A percentile compares a stretch with the other conserved stretches of the same genome.
These are phyloP conservation scores for Nasonia giraulti DNA, from an alignment of 1,140 invertebrate species.

Conservation along the genomic window DNA sequence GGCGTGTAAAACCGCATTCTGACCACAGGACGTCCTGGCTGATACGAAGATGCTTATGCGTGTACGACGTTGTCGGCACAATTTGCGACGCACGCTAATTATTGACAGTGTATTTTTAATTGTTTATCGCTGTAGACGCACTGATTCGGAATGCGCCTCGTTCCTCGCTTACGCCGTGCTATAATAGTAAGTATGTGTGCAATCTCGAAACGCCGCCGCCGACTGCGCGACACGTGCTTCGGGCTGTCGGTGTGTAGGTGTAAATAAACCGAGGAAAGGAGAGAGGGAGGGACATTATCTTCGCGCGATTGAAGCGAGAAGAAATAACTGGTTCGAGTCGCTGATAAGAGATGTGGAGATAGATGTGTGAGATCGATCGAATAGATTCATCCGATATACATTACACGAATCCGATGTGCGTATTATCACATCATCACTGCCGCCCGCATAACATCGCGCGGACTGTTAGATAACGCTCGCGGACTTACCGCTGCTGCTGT, in stretches of 20 bases:
- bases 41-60: slow-evolving; percentile 57
- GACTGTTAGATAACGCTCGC: neutral
- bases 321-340: neutral
- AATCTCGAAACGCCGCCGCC: neutral
- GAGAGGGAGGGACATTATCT: too few species aligned
- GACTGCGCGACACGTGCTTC: neutral
- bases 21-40: slow-evolving; percentile 68
- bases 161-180: neutral
- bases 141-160: neutral
- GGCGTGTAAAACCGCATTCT: slow-evolving; percentile 57
- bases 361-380: too few species aligned
- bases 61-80: neutral
- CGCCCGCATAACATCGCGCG: neutral
- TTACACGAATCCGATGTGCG: neutral
- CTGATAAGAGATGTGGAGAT: too few species aligned
- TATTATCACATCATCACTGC: neutral
- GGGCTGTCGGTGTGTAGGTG: too few species aligned
- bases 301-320: too few species aligned
- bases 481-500: slow-evolving; percentile 61
- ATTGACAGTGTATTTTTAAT: slow-evolving; percentile 41
- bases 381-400: too few species aligned
- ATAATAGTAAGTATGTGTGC: neutral
- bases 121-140: neutral
- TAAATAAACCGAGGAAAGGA: too few species aligned
- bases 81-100: slow-evolving; percentile 32